A percentile compares a stretch with the other conserved stretches of the same genome.
Conservation (phyloP, 2,113 vertebrate species). For the Madoqua kirkii region DNA sequence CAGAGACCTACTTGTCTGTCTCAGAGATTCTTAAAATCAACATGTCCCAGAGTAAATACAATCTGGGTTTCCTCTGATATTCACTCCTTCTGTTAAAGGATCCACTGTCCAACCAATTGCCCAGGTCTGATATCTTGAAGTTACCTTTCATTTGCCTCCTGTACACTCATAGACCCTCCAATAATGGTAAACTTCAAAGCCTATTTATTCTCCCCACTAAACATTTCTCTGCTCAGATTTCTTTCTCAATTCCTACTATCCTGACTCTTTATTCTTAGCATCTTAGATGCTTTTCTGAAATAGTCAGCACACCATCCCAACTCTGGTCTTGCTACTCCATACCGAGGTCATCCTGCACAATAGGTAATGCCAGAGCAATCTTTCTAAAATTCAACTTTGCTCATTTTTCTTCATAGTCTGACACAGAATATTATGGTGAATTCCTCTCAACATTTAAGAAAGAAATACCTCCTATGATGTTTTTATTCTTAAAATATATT, state of each 20-base stretch:
- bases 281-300: neutral
- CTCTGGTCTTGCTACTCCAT: neutral
- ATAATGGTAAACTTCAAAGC: neutral
- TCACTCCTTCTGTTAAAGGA: neutral
- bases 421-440: neutral
- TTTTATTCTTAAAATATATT: neutral
- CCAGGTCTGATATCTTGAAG: neutral
- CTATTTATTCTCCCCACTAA: neutral
- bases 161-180: neutral
- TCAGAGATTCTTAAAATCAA: neutral
- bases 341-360: neutral
- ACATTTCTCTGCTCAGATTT: neutral
- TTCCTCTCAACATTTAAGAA: neutral
- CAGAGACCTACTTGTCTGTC: neutral
- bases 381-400: neutral
- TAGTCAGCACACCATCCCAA: neutral
- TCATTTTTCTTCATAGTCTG: neutral
- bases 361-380: neutral
- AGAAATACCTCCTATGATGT: neutral
- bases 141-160: neutral
- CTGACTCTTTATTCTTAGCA: neutral
- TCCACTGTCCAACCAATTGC: neutral
- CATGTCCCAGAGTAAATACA: neutral
- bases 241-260: neutral
- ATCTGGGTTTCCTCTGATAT: neutral